Percentiles rank a stretch among this genome's conserved stretches.
phyloP scores from a whole-genome alignment of 2,113 vertebrate species.

The Nicator chloris region DNA sequence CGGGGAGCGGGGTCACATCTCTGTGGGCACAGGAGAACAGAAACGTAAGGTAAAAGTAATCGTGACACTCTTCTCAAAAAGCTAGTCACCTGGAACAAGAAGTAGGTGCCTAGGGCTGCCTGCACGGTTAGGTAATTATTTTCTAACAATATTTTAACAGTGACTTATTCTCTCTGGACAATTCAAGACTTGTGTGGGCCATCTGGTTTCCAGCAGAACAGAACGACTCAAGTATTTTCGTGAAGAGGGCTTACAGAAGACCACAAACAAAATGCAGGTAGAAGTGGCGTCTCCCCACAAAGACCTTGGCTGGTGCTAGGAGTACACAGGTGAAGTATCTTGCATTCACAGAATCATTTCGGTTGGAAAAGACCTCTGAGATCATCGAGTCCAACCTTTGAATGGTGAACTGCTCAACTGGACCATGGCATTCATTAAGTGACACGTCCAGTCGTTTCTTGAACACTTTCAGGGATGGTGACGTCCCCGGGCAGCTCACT shows the following conservation, averaged over 20 bases:
- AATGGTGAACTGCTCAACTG: not conserved
- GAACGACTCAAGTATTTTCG: not conserved
- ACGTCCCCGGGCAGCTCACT: not conserved
- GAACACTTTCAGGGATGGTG: not conserved
- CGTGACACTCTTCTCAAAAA: not conserved
- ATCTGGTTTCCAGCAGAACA: not conserved
- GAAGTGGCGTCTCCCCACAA: not conserved
- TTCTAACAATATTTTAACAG: not conserved
- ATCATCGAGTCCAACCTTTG: not conserved
- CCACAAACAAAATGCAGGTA: fast-evolving
- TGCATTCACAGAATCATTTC: not conserved
- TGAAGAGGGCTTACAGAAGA: not conserved
- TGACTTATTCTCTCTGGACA: not conserved
- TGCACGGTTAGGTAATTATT: not conserved
- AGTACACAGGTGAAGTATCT: not conserved
- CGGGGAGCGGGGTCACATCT: fast-evolving
- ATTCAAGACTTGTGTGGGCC: not conserved
- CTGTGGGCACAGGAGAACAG: not conserved
- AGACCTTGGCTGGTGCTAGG: no score
- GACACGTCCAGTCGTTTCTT: not conserved
- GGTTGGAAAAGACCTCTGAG: not conserved
- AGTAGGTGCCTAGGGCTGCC: not conserved
- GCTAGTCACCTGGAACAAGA: not conserved
- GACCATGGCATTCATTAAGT: not conserved
- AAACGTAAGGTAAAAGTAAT: not conserved